phyloP scores from a whole-genome alignment of 2,797 vertebrate genomes.

The Acanthiza pusilla region DNA sequence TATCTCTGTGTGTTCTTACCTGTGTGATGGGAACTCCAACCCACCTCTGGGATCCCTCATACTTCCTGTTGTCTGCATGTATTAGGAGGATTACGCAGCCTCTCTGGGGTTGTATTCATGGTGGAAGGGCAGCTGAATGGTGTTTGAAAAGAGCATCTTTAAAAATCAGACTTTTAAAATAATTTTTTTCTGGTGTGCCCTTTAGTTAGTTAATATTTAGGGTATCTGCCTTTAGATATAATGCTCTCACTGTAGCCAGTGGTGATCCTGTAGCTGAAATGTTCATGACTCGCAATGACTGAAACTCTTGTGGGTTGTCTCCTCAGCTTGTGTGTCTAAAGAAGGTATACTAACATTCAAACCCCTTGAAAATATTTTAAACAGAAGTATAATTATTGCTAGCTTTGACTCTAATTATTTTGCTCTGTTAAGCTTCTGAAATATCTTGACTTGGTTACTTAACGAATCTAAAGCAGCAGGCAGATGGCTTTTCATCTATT shows the following conservation, averaged over 20 bases:
- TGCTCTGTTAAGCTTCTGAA: conserved; percentile 11
- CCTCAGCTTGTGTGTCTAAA: not conserved
- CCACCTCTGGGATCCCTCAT: not conserved
- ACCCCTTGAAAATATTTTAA: not conserved
- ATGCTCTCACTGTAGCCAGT: not conserved
- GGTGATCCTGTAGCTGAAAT: not conserved
- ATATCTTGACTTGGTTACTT: conserved; percentile 19
- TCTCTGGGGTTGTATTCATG: not conserved
- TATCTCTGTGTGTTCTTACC: not conserved
- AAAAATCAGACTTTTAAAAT: not conserved
- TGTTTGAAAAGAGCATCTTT: not conserved
- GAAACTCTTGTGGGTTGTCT: not conserved
- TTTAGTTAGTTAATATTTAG: not conserved
- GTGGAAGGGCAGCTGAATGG: not conserved
- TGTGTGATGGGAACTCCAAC: not conserved
- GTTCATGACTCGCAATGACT: not conserved
- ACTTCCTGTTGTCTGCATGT: not conserved
- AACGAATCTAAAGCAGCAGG: not conserved
- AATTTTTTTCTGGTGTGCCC: not conserved
- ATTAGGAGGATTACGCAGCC: not conserved
- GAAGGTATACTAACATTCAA: not conserved
- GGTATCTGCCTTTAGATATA: not conserved
- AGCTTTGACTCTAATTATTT: not conserved
- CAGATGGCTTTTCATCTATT: conserved; percentile 54
- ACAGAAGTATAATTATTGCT: not conserved